Conservation (phyloP, 2,113 vertebrate genomes). For the Pangasianodon hypophthalmus region DNA sequence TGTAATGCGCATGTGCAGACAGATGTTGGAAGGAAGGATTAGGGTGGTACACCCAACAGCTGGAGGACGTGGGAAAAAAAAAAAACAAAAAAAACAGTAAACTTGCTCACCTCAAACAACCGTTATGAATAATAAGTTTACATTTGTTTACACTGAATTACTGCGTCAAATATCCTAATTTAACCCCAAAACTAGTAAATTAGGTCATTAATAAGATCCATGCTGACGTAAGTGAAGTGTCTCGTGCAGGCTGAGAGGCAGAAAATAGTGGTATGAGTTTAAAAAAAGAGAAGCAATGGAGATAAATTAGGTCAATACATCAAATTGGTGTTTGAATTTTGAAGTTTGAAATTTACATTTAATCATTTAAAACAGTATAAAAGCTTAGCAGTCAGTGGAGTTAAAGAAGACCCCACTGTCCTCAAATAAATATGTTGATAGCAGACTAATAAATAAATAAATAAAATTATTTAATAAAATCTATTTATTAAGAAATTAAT, state of each 20-base stretch:
- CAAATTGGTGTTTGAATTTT: background rate
- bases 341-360: background rate
- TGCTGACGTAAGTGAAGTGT: background rate
- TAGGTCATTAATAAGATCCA: no score
- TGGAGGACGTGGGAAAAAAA: constrained; percentile 3
- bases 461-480: no score
- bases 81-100: background rate
- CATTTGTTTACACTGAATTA: background rate
- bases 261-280: background rate
- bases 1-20: constrained; percentile 56
- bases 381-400: no score
- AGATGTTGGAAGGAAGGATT: constrained; percentile 51
- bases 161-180: no score
- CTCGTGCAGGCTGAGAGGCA: background rate
- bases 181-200: background rate
- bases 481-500: no score
- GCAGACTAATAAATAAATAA: no score
- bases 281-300: background rate
- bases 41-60: constrained; percentile 40
- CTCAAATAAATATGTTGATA: background rate
- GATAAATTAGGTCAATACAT: background rate
- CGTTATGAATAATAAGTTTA: background rate
- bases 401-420: background rate
- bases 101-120: background rate
- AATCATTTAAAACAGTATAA: background rate